phyloP scores from a whole-genome alignment of 2,888 invertebrate genomes.

The Xestobium rufovillosum region DNA sequence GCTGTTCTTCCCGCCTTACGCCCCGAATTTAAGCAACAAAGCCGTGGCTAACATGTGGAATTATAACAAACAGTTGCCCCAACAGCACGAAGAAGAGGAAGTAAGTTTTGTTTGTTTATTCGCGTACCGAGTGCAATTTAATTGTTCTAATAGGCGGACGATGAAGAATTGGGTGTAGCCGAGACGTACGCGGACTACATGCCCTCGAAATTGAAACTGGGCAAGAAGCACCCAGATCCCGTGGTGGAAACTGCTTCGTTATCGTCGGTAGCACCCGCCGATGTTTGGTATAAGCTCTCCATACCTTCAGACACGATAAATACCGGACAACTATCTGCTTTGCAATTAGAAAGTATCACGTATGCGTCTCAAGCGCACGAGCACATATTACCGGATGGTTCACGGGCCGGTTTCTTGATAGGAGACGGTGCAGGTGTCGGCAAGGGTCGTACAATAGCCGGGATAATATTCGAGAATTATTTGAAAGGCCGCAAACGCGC shows the following conservation, averaged over 20 bases:
- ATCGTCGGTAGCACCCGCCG: constrained; percentile 90
- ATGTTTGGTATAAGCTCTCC: constrained; percentile 80
- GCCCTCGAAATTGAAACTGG: constrained; percentile 91
- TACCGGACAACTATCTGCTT: constrained; percentile 80
- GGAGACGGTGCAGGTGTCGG: constrained; percentile 98
- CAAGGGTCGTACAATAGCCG: constrained; percentile 95
- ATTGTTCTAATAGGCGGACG: constrained; percentile 55
- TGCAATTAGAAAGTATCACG: constrained; percentile 95
- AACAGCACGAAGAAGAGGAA: constrained; percentile 39
- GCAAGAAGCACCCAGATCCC: constrained; percentile 94
- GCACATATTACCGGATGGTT: constrained; percentile 78
- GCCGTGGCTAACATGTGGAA: constrained; percentile 54
- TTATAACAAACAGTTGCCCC: constrained; percentile 34
- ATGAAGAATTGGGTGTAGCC: constrained; percentile 95
- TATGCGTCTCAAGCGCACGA: constrained; percentile 97
- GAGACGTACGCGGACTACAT: constrained; percentile 98
- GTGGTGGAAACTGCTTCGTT: constrained; percentile 98
- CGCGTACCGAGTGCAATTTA: no score
- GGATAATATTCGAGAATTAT: constrained; percentile 97
- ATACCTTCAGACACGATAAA: constrained; percentile 80
- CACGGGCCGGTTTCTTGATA: constrained; percentile 91
- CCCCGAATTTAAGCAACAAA: constrained; percentile 44
- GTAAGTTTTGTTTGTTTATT: constrained; percentile 17
- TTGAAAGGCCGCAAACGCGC: constrained; percentile 87
- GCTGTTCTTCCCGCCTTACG: constrained; percentile 37